Evolutionary conservation across 2,113 vertebrate genomes (phyloP).

Genomic region (Limnothrissa miodon): DNA sequence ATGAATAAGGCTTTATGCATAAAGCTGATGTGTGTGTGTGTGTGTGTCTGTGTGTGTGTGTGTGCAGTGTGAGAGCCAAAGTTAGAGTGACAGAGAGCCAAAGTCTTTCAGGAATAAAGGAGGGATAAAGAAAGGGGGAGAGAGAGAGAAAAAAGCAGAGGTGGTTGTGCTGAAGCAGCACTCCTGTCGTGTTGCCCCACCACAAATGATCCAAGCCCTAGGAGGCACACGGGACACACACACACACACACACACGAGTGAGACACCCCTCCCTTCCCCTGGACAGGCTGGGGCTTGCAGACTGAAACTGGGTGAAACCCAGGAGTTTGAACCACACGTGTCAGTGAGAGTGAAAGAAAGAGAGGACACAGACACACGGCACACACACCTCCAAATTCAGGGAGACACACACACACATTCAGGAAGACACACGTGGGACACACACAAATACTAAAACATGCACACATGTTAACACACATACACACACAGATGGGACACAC

Average conservation of each 20-base stretch:
- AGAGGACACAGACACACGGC: neutral
- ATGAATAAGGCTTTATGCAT: too few species aligned
- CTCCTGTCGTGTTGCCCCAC: neutral
- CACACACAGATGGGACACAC: too few species aligned
- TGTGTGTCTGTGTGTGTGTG: too few species aligned
- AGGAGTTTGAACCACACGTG: conserved; percentile 53
- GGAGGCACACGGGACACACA: neutral
- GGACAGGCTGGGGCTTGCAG: conserved; percentile 64
- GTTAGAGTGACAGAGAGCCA: neutral
- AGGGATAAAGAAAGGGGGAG: neutral
- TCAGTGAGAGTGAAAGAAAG: conserved; percentile 7
- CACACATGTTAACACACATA: too few species aligned
- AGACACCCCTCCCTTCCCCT: neutral
- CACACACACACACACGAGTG: too few species aligned
- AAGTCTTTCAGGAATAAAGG: neutral
- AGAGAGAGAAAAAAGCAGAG: neutral
- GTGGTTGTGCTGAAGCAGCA: neutral
- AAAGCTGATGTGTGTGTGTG: too few species aligned
- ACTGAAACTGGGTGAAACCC: conserved; percentile 72
- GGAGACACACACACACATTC: neutral
- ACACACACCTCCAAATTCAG: neutral
- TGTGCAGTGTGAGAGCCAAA: too few species aligned
- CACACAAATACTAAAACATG: too few species aligned
- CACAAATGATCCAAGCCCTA: neutral
- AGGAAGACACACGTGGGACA: too few species aligned